phyloP scores from a whole-genome alignment of 92 coral and sea anemone species.

The Epizoanthus ramosus region DNA sequence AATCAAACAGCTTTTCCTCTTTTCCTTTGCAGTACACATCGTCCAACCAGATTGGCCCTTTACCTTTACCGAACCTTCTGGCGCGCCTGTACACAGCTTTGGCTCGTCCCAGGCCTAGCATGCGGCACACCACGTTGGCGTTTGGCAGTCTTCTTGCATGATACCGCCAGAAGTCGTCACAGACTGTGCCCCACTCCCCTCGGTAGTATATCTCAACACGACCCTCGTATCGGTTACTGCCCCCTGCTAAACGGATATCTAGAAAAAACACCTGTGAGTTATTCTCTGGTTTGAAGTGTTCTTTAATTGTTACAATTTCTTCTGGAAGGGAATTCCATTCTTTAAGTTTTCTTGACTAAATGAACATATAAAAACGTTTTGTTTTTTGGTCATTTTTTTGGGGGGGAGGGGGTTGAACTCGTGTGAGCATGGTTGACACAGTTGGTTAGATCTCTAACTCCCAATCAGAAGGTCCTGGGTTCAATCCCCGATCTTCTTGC shows the following conservation, averaged over 20 bases:
- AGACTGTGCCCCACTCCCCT: slow-evolving; percentile 13
- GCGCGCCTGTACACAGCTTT: not conserved
- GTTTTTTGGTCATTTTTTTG: no score
- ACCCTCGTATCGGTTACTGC: slow-evolving; percentile 3
- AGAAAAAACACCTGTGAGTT: no score
- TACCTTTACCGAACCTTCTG: not conserved
- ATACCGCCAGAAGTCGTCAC: slow-evolving; percentile 14
- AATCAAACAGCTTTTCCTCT: not conserved
- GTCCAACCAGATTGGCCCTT: slow-evolving; percentile 12
- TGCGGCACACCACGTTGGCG: slow-evolving; percentile 24
- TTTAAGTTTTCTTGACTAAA: no score
- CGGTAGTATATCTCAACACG: slow-evolving; percentile 22
- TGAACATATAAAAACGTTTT: no score
- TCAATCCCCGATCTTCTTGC: no score
- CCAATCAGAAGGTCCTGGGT: no score
- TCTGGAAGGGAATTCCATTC: no score
- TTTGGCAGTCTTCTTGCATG: not conserved
- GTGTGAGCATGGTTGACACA: no score
- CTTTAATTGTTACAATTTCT: no score
- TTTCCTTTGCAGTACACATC: slow-evolving; percentile 12
- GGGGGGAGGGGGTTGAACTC: no score
- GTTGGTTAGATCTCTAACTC: no score
- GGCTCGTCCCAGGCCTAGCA: slow-evolving; percentile 28
- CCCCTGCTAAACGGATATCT: slow-evolving; percentile 18
- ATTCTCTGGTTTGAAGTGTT: no score